These are phyloP conservation scores for Scaptomyza tumidula DNA, from an alignment of 2,888 invertebrate genomes.

Conservation along the genomic window DNA sequence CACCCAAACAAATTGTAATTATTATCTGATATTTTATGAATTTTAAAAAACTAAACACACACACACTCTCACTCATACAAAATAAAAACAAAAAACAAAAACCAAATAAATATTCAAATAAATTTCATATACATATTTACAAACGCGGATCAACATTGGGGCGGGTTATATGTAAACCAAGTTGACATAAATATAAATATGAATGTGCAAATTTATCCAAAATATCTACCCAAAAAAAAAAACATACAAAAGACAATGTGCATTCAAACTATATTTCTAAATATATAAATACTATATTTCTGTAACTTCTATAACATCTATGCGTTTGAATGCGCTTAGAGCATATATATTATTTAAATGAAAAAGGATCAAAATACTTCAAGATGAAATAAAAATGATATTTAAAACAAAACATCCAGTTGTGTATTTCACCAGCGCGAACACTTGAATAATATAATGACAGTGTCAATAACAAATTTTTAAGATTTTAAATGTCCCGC, in stretches of 20 bases:
- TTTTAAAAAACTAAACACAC: conserved; percentile 65
- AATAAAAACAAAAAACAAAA: conserved; percentile 52
- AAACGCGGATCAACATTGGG: conserved; percentile 41
- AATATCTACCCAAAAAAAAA: conserved; percentile 36
- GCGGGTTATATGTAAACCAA: conserved; percentile 49
- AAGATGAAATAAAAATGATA: conserved; percentile 72
- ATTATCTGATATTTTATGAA: conserved; percentile 76
- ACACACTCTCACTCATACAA: conserved; percentile 19
- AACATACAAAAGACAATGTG: conserved; percentile 48
- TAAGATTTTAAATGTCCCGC: background rate
- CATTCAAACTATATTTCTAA: conserved; percentile 51
- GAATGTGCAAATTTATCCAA: conserved; percentile 47
- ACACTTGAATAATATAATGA: background rate
- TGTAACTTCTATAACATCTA: conserved; percentile 73
- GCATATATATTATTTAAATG: conserved; percentile 65
- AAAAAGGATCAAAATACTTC: conserved; percentile 76
- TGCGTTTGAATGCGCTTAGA: conserved; percentile 71
- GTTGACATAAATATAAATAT: conserved; percentile 37
- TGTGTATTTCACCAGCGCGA: conserved; percentile 3
- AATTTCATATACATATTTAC: conserved; percentile 49
- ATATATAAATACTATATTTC: conserved; percentile 70
- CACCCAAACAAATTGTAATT: conserved; percentile 66
- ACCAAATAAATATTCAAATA: conserved; percentile 65
- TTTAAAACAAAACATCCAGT: conserved; percentile 53
- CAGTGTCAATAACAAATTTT: background rate